Percentiles rank a stretch among this genome's conserved stretches.
These are phyloP conservation scores for Rambutsinella grinnellia DNA, from an alignment of 2,888 invertebrate genomes.

Conservation along the genomic window DNA sequence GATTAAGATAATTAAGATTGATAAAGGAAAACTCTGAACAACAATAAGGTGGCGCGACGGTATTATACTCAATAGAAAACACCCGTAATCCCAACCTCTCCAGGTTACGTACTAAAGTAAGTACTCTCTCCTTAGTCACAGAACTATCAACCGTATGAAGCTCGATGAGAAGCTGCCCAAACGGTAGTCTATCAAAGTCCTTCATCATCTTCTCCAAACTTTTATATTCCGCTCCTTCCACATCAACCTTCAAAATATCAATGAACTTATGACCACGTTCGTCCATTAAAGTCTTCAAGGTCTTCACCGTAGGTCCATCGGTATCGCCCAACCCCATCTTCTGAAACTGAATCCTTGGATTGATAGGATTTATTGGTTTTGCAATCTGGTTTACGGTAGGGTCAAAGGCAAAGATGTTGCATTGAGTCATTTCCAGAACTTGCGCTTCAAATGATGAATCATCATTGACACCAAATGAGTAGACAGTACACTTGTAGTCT, in stretches of 20 bases:
- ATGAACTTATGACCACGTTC: slow-evolving; percentile 40
- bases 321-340: slow-evolving; percentile 26
- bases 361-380: slow-evolving; percentile 5
- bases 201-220: slow-evolving; percentile 30
- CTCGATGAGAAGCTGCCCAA: slow-evolving; percentile 34
- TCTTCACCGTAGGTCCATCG: slow-evolving; percentile 17
- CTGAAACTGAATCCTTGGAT: slow-evolving; percentile 33
- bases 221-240: slow-evolving; percentile 48
- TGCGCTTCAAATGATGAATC: slow-evolving; percentile 50
- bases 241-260: slow-evolving; percentile 50
- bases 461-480: slow-evolving; percentile 50
- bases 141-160: too few species aligned
- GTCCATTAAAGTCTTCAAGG: slow-evolving; percentile 27
- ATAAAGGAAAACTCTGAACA: too few species aligned
- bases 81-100: too few species aligned
- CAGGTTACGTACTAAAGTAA: too few species aligned
- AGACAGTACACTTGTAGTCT: slow-evolving; percentile 32
- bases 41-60: too few species aligned
- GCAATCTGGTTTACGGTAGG: slow-evolving; percentile 42
- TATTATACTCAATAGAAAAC: too few species aligned
- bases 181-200: slow-evolving; percentile 33
- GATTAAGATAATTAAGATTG: too few species aligned
- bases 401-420: slow-evolving; percentile 47
- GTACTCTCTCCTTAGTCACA: too few species aligned
- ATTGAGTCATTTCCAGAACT: slow-evolving; percentile 35